Base-by-base conservation (phyloP, 2,888 invertebrate species). In the Agonopterix subpropinquella region DNA sequence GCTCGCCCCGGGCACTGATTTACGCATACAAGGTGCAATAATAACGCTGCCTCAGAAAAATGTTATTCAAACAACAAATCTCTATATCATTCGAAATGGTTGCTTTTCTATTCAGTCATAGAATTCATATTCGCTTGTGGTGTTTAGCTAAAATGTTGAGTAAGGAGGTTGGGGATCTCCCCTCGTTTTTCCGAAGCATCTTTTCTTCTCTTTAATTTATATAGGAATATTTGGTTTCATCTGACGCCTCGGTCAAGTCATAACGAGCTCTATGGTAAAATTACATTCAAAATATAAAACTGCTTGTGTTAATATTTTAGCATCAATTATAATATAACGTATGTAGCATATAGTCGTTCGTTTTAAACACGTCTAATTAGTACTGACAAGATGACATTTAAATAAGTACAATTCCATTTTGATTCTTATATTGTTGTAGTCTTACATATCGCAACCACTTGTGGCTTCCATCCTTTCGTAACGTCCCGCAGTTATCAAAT, bases 21-120 rank as follows among this genome's bases (percentile, higher is more conserved):
- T 89, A 89, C 88, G 88, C 83, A 80, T 86, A 80, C 88, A 84
- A 85, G 87, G 87, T 87, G 84, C 85, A 86, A 83, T 85, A 88
- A 89, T 89, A 86, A 85, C 67, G 78, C 74, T 67, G 76, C 66
- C 78, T 77, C 72, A 78, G 70, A 79, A 82, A 86, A 85, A 85
- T 81, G 79, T 80, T 80, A 75, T 77, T 70, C 69, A 69, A 69
- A 71, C 64, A 67, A 63, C 58, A 62, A 28, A 58, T 56, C 36
- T 8, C 18, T 37, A 37, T 35, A 13, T 41, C 61, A 59, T 45
- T 47, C 56, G 39, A 80, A 77, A 70, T 56, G 65, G 52, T 52
- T 56, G 65, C 68, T 59, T 79, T 70, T 60, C 41, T 8, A 55
- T 43, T 51, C 35, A 39, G 52, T 36, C 48, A 58, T 67, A 78